Base-by-base conservation (phyloP, 2,797 vertebrate species). In the Acanthurus lineatus region DNA sequence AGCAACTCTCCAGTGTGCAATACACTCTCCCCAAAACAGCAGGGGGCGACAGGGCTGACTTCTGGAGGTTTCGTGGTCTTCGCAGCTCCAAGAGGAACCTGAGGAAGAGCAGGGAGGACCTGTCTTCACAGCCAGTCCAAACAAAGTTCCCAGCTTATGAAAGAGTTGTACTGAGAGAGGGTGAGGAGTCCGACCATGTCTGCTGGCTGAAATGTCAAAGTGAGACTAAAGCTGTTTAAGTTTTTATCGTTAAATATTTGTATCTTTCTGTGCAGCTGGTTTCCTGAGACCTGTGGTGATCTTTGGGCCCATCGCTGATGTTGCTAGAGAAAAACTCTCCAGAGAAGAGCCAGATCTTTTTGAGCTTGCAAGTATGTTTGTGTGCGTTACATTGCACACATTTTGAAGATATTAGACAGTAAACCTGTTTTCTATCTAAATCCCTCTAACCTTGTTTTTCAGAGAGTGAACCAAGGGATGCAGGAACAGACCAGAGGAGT, bases 141-240 rank as follows among this genome's bases (percentile, higher is more conserved):
- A 99, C 98, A 0, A 99, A 99, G 91, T 99, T 99, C 90, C 98
- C 98, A 52, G 98, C 98, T 6, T 99, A 99, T 44, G 98, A 99
- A 89, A 96, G 98, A 88, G 98, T 99, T 81, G 98, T 99, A 85
- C 96, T 99, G 77, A 95, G 98, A 90, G 98, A 99, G 96, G 98
- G 98, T 99, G 19, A 59, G 79, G 86, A 51, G 2, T 25, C 38
- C 62, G 17, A 70, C 51, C 1, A 3, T 4, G 9, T 45, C 19
- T 25, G 19, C 3, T 4, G 7, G 8, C 22, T 11, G 40, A 1
- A 44, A 8, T 38, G 14, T 44, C 17, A 14, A 3, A 3, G 7
- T 57, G 42, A 82, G 5, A 69, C 17, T 16, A n/a, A 38, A 20
- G 10, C 14, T 69, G 20, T 59, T 35, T 48, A 9, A n/a, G 16